Evolutionary conservation across 2,113 vertebrate species (phyloP), one percentile per base, ranked within the genome.

Genomic region (Pipra filicauda): DNA sequence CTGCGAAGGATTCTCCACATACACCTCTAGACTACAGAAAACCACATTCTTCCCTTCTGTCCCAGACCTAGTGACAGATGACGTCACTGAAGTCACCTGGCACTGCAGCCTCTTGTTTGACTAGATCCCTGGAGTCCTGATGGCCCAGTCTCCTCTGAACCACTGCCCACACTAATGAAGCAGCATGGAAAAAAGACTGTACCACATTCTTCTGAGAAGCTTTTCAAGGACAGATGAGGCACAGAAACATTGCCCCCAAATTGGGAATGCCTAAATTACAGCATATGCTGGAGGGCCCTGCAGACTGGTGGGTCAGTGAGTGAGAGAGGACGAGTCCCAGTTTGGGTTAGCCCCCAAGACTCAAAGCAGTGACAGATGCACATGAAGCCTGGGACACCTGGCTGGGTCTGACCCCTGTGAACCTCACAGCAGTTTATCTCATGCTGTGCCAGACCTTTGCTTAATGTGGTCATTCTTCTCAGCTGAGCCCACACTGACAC

Each of bases 381-480:
- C 46, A 55, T 48, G 89, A 65, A 86, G 78, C 75, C 51, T 19
- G 17, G 59, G 72, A 93, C 71, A 91, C 77, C 80, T 73, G 62
- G 35, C 77, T 82, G 54, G 33, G 46, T 51, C 57, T 78, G 71
- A 88, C 85, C 88, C 30, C 67, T 35, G 35, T 46, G 85, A 93
- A 61, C 57, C 58, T 57, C 12, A 2, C n/a, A 54, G 83, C 74
- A 75, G 55, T 95, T 96, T 85, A 73, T 97, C 90, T 96, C 83
- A 26, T 55, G 46, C 54, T 65, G 52, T 72, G 80, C 85, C 85
- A 91, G 93, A 90, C 89, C 92, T 96, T 85, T 95, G 92, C 76
- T 81, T 94, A 85, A 94, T 48, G n/a, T 35, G 41, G 48, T 89
- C 67, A 49, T 93, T 91, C 75, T 91, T 96, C 93, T 96, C 82